Conservation (phyloP, 2,797 vertebrate genomes). For the Coregonus ussuriensis region DNA sequence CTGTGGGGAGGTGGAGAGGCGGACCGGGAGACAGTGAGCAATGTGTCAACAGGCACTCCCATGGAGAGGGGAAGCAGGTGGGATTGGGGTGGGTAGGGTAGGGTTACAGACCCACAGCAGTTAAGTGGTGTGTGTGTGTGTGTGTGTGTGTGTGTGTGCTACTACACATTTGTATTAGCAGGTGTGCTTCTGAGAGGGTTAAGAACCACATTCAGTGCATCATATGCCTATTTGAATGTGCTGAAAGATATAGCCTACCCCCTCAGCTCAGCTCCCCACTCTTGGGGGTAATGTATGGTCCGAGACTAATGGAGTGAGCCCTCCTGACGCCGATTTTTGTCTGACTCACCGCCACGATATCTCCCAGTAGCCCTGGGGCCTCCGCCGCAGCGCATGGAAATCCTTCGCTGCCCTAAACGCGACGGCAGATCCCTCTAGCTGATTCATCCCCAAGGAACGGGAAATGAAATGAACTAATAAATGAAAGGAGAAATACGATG, state of each 20-base stretch:
- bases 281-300: background rate
- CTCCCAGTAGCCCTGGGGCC: constrained; percentile 32
- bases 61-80: constrained; percentile 9
- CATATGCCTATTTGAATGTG: too few relatives aligned
- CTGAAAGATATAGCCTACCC: too few relatives aligned
- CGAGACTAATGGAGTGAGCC: constrained; percentile 39
- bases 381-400: constrained; percentile 24
- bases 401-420: constrained; percentile 16
- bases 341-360: constrained; percentile 39
- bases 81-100: background rate
- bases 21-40: constrained; percentile 32
- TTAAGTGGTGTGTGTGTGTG: constrained; percentile 4
- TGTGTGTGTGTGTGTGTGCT: background rate
- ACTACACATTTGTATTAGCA: too few relatives aligned
- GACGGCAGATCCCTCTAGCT: constrained; percentile 26
- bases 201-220: too few relatives aligned
- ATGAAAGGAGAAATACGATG: constrained; percentile 45
- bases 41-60: constrained; percentile 34
- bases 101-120: background rate
- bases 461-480: constrained; percentile 51
- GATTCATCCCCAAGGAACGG: constrained; percentile 27
- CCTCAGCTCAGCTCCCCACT: too few relatives aligned
- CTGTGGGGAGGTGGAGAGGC: background rate
- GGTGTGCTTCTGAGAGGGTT: too few relatives aligned
- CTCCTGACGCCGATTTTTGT: constrained; percentile 42